These are phyloP conservation scores for Mus minutoides DNA, from an alignment of 2,797 vertebrate species.

Conservation along the genomic window DNA sequence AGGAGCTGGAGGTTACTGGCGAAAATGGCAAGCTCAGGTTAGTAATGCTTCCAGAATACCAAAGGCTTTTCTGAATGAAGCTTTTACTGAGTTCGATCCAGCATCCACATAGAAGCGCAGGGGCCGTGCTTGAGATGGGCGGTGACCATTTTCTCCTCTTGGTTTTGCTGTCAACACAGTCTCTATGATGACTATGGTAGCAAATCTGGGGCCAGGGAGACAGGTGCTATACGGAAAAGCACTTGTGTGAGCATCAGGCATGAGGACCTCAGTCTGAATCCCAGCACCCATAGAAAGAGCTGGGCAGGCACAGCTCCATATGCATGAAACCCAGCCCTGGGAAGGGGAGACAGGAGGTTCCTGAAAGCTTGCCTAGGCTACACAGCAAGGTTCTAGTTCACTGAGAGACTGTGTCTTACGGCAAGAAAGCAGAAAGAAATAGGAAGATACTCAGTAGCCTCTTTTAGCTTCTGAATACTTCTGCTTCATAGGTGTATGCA, in stretches of 20 bases:
- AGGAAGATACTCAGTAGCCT: not conserved
- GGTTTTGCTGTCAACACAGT: not conserved
- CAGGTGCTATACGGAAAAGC: not conserved
- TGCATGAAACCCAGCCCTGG: not conserved
- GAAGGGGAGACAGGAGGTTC: not conserved
- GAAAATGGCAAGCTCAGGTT: constrained; percentile 97
- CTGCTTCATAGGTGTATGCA: not conserved
- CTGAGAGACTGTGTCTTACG: not conserved
- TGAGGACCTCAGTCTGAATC: not conserved
- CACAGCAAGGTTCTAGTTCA: not conserved
- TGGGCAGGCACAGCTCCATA: no score
- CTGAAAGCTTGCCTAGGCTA: not conserved
- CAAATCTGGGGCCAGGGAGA: not conserved
- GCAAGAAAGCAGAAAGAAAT: not conserved
- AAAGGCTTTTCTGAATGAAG: not conserved
- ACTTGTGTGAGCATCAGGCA: not conserved
- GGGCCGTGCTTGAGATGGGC: not conserved
- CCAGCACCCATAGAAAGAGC: not conserved
- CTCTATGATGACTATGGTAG: not conserved
- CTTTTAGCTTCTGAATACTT: not conserved
- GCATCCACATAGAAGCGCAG: accelerated
- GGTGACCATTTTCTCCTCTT: not conserved
- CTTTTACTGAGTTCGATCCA: accelerated
- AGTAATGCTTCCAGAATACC: constrained; percentile 4
- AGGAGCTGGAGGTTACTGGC: constrained; percentile 95